Base-by-base conservation (phyloP, 2,113 vertebrate species). In the Platysteira castanea region DNA sequence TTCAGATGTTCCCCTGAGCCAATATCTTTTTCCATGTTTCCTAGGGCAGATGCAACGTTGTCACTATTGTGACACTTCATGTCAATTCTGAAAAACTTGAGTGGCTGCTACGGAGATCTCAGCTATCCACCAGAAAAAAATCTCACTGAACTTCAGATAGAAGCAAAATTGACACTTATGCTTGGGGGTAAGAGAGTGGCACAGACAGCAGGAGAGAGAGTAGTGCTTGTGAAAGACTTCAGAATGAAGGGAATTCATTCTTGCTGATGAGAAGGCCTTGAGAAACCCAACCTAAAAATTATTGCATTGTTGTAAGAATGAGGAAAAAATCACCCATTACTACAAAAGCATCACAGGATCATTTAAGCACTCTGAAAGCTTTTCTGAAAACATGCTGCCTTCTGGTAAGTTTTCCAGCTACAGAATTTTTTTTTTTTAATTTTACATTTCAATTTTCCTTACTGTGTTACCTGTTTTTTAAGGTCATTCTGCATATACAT, bases 231-330 rank as follows among this genome's bases (percentile, higher is more conserved):
- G 61, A 82, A 91, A 87, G 27, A 47, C 49, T 74, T 82, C 52
- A 54, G 80, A 89, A 81, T 60, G 27, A 33, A 78, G 31, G 37
- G 52, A 93, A 91, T 64, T 81, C 49, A 52, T 54, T 87, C 81
- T 82, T 91, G 46, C 41, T 70, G 81, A 70, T 35, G 33, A 76
- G 60, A 86, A 70, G 56, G 56, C 81, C 78, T 84, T 90, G 68
- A 95, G 64, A 50, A 97, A n/a, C 76, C 67, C 80, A 87, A 60
- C 28, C n/a, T 83, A 57, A 74, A 90, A 65, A 78, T 42, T 68
- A 77, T 15, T 69, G 64, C 63, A 37, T 31, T 93, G 18, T 59
- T 76, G 47, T 44, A 79, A 90, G 78, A 82, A 90, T 33, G 42
- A 64, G 61, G 87, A 30, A 42, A 82, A 93, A 89, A 53, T 44